Conservation (phyloP, 1,140 invertebrate genomes). For the Mycetomoellerius zeteki region DNA sequence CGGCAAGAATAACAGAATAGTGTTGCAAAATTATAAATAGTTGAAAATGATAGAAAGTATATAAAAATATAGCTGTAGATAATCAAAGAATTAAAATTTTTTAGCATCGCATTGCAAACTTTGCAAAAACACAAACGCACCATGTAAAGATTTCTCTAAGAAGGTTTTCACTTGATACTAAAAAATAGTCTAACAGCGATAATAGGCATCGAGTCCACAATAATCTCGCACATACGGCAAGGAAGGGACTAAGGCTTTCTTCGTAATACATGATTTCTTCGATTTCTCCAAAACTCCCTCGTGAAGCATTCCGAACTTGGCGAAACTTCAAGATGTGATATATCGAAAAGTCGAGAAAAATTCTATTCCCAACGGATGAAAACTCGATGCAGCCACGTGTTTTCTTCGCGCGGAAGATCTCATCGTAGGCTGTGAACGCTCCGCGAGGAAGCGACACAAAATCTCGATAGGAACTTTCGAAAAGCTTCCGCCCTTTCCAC, state of each 20-base stretch:
- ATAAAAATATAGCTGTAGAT: constrained; percentile 1
- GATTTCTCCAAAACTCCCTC: constrained; percentile 38
- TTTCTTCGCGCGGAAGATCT: constrained; percentile 39
- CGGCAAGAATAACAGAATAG: too few relatives aligned
- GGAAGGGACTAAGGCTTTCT: background rate
- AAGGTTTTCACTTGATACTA: background rate
- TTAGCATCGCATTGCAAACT: background rate
- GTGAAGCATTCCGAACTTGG: constrained; percentile 50
- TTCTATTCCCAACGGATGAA: constrained; percentile 44
- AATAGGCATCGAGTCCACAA: background rate
- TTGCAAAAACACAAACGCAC: background rate
- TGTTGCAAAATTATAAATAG: background rate
- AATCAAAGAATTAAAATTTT: background rate
- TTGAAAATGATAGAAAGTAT: background rate
- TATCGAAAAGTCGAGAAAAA: constrained; percentile 30
- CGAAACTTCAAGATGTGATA: constrained; percentile 57
- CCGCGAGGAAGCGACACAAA: constrained; percentile 49
- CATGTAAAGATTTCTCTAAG: background rate
- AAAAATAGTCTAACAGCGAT: background rate
- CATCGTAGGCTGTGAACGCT: constrained; percentile 35
- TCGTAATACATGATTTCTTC: constrained; percentile 55
- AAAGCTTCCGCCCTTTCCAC: constrained; percentile 48
- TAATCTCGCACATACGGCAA: background rate
- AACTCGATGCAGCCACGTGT: constrained; percentile 61
- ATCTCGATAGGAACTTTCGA: constrained; percentile 48